Evolutionary conservation across 2,113 vertebrate species (phyloP).

Genomic region (Ia io): DNA sequence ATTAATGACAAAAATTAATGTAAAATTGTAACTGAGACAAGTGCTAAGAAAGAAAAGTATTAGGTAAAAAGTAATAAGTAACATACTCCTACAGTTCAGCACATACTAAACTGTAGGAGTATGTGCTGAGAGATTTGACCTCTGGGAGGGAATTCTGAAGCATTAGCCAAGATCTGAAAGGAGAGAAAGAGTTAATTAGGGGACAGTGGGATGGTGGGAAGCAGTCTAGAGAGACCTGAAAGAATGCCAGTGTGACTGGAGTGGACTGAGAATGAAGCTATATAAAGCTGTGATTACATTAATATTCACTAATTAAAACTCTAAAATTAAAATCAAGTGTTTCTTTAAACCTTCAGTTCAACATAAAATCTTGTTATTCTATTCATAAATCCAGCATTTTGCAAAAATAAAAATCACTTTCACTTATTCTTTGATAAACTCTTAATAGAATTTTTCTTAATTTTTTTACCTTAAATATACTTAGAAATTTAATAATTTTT

Average conservation of each 20-base stretch:
- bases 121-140: not conserved
- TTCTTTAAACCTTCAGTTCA: slow-evolving; percentile 19
- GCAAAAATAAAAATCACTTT: not conserved
- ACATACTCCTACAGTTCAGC: no score
- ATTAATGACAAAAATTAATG: not conserved
- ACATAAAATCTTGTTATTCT: not conserved
- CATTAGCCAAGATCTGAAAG: not conserved
- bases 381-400: slow-evolving; percentile 22
- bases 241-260: not conserved
- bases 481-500: not conserved
- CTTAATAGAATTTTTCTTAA: not conserved
- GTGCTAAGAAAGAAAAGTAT: not conserved
- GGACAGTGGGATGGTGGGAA: not conserved
- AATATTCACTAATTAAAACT: slow-evolving; percentile 5
- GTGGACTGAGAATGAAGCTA: not conserved
- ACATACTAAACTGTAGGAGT: not conserved
- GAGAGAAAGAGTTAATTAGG: not conserved
- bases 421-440: not conserved
- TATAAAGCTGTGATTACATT: not conserved
- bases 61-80: not conserved
- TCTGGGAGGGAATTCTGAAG: not conserved
- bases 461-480: not conserved
- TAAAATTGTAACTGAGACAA: not conserved
- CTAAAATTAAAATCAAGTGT: not conserved
- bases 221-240: not conserved